Evolutionary conservation across 2,113 vertebrate species (phyloP).

Genomic region (Argyrosomus japonicus): DNA sequence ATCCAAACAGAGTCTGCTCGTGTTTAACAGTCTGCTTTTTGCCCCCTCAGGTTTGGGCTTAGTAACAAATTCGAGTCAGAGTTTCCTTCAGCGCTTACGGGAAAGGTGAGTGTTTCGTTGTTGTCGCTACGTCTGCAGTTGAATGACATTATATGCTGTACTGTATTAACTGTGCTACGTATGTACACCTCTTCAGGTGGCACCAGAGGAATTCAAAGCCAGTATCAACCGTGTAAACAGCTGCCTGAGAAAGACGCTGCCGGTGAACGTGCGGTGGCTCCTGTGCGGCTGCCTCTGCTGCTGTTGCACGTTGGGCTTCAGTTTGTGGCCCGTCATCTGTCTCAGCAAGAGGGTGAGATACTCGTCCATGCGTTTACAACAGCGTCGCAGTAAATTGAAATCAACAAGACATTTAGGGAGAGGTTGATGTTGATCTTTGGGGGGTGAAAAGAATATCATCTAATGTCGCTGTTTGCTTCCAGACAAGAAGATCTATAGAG

Average conservation of each 20-base stretch:
- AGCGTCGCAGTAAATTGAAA: not conserved
- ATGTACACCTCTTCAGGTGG: constrained; percentile 85
- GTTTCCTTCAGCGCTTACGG: constrained; percentile 97
- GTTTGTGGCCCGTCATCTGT: constrained; percentile 99
- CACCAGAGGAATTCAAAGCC: constrained; percentile 98
- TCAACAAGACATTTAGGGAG: not conserved
- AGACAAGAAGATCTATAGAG: constrained; percentile 99
- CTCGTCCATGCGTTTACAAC: not conserved
- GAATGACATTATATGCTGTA: not conserved
- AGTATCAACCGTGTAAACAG: constrained; percentile 97
- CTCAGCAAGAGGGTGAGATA: constrained; percentile 97
- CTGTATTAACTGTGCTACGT: not conserved
- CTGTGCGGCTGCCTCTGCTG: constrained; percentile 99
- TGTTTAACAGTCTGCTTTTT: not conserved
- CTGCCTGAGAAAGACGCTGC: constrained; percentile 97
- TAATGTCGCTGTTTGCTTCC: constrained; percentile 64
- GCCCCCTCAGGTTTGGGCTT: constrained; percentile 91
- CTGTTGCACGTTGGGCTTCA: constrained; percentile 98
- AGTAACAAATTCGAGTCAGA: constrained; percentile 99
- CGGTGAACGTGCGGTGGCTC: constrained; percentile 97
- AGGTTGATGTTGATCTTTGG: not conserved
- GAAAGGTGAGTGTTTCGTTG: constrained; percentile 89
- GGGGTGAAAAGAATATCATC: not conserved
- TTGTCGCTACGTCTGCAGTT: not conserved
- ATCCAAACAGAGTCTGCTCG: not conserved